Evolutionary conservation across 1,140 invertebrate species (phyloP).

Genomic region (Brachionus manjavacas): DNA sequence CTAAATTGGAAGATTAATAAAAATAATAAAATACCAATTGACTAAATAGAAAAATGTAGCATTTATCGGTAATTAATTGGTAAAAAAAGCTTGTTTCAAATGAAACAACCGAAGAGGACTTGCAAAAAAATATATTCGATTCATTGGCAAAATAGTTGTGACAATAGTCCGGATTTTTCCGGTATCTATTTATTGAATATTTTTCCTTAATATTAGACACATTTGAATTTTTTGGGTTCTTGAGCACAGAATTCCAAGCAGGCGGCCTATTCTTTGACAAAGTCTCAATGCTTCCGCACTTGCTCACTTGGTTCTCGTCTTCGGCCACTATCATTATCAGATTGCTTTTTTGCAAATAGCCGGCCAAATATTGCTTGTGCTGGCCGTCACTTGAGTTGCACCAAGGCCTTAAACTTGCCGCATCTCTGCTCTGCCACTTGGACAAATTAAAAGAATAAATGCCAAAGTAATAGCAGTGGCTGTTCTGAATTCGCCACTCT

Average conservation of each 20-base stretch:
- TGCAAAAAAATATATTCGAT: conserved; percentile 32
- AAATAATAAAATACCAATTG: not conserved
- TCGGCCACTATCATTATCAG: conserved; percentile 29
- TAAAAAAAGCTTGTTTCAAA: not conserved
- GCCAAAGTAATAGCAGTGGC: conserved; percentile 31
- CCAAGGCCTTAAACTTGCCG: not conserved
- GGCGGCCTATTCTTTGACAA: not conserved
- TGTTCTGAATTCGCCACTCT: conserved; percentile 15
- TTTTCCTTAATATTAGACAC: not conserved
- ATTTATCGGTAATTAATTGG: not conserved
- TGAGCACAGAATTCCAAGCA: not conserved
- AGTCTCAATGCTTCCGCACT: conserved; percentile 15
- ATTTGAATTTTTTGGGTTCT: not conserved
- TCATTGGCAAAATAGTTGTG: conserved; percentile 36
- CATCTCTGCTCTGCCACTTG: not conserved
- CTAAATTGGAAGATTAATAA: not conserved
- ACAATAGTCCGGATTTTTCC: conserved; percentile 32
- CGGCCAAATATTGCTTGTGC: conserved; percentile 3
- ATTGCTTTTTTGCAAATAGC: conserved; percentile 15
- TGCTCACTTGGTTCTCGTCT: conserved; percentile 1
- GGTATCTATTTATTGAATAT: conserved; percentile 36
- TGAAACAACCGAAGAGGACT: not conserved
- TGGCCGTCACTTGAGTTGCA: not conserved
- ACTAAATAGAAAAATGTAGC: not conserved
- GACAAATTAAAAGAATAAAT: conserved; percentile 36